Evolutionary conservation across 2,797 vertebrate genomes (phyloP), one percentile per base, ranked within the genome.

Genomic region (Muscicapa striata): DNA sequence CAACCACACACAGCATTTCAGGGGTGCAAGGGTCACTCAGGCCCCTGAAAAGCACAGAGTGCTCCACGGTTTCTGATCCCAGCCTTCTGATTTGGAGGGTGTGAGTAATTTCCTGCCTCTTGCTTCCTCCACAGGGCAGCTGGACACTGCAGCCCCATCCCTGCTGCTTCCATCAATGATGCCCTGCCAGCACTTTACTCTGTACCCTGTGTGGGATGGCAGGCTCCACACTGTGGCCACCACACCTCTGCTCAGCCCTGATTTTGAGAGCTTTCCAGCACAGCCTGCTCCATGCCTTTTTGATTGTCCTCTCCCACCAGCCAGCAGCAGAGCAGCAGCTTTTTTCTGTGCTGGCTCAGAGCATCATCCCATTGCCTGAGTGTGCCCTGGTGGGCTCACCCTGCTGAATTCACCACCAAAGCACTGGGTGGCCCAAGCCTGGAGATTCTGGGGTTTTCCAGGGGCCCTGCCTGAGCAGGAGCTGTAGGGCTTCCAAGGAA

Each of bases 241-340:
- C 62, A 85, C 72, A 85, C 72, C 82, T 90, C 91, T 94, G 94
- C 82, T 84, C 40, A 46, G 76, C 72, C 66, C 79, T 68, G 59
- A 95, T 91, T 94, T 94, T 84, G 91, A 94, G 96, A 64, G 46
- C 27, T 72, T 26, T 51, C 84, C 58, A 55, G 36, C 45, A 32
- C 34, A 74, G 59, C 34, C 51, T 7, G 0, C 63, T 82, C 29
- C 14, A 80, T 77, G 61, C 27, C 58, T 75, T 78, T 57, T 64
- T 3, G 1, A 32, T 40, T 74, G 30, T 72, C 46, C 58, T 61
- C 41, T 89, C 72, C 72, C 27, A 24, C 14, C 5, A 13, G 27
- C 34, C 73, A 88, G 52, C 46, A 76, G 27, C 62, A 84, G 12
- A 64, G 36, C 26, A 48, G 26, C 10, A 40, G 5, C 16, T 6